A percentile compares a stretch with the other conserved stretches of the same genome.
These are phyloP conservation scores for Hemicordylus capensis DNA, from an alignment of 2,113 vertebrate genomes.

Conservation along the genomic window DNA sequence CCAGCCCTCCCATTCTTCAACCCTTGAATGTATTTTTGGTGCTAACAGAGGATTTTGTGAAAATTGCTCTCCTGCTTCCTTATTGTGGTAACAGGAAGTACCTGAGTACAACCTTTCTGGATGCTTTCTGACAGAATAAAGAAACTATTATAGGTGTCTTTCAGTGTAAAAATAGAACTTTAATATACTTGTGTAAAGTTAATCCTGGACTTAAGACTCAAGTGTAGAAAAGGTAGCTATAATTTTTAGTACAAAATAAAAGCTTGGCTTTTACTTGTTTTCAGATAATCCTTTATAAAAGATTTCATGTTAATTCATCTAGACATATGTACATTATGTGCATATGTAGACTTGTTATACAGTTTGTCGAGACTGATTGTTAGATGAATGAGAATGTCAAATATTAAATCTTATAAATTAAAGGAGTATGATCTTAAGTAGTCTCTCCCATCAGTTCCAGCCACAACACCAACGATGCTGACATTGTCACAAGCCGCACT, in stretches of 20 bases:
- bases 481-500: conserved; percentile 28
- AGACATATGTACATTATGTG: neutral
- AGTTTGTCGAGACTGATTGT: neutral
- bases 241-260: neutral
- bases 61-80: too few species aligned
- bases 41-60: too few species aligned
- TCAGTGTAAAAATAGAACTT: neutral
- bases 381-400: neutral
- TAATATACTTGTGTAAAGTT: neutral
- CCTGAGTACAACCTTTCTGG: too few species aligned
- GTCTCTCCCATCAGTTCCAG: conserved; percentile 22
- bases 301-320: neutral
- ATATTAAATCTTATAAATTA: neutral
- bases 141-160: neutral
- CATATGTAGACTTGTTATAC: neutral
- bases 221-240: neutral
- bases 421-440: conserved; percentile 39
- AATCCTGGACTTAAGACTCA: too few species aligned
- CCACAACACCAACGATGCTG: conserved; percentile 40
- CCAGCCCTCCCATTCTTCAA: too few species aligned
- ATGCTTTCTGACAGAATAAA: too few species aligned
- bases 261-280: neutral
- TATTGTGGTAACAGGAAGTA: too few species aligned
- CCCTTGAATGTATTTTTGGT: too few species aligned
- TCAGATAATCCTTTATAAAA: neutral